Conservation (phyloP, 2,113 vertebrate species). For the Mobula birostris region DNA sequence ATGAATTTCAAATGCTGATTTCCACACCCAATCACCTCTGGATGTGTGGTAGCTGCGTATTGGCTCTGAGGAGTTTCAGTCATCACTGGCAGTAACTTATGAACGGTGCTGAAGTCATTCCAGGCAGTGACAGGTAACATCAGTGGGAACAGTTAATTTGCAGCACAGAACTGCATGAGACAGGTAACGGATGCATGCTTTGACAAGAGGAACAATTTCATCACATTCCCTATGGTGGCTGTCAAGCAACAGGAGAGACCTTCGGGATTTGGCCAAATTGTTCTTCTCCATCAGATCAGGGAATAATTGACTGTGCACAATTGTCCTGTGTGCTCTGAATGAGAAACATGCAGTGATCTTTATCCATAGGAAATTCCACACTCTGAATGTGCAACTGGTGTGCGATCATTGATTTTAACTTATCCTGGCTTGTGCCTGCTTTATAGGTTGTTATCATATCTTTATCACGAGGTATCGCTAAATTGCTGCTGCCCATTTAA, state of each 20-base stretch:
- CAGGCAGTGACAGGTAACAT: background rate
- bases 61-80: background rate
- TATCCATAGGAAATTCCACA: background rate
- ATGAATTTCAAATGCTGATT: background rate
- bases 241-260: background rate
- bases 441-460: background rate
- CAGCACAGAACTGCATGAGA: background rate
- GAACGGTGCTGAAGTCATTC: background rate
- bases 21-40: background rate
- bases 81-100: background rate
- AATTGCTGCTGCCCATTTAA: background rate
- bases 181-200: background rate
- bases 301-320: slow-evolving; percentile 10
- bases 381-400: background rate
- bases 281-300: background rate
- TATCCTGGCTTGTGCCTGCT: background rate
- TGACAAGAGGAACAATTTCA: slow-evolving; percentile 22
- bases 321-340: background rate
- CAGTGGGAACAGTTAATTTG: background rate
- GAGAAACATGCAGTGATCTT: background rate
- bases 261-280: background rate
- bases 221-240: background rate
- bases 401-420: background rate
- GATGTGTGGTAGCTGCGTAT: background rate
- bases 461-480: background rate